These are phyloP conservation scores for Dissostichus mawsoni DNA, from an alignment of 2,113 vertebrate genomes.

Conservation along the genomic window DNA sequence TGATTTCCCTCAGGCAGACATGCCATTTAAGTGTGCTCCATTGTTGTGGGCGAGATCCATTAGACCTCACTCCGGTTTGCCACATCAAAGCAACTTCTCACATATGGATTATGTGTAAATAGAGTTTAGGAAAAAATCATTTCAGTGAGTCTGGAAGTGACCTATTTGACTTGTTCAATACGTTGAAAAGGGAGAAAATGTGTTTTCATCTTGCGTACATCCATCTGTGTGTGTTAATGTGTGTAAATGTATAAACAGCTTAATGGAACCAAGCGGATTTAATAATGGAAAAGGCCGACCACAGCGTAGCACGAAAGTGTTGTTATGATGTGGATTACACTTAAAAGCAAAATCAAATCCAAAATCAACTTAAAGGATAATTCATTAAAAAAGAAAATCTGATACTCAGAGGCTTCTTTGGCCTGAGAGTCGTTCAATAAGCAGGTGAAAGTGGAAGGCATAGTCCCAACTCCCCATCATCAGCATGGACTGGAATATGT, in stretches of 20 bases:
- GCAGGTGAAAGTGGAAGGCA: conserved; percentile 44
- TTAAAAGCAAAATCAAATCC: conserved; percentile 69
- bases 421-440: conserved; percentile 39
- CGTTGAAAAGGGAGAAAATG: conserved; percentile 39
- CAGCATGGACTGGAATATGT: not conserved
- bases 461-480: conserved; percentile 20
- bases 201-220: conserved; percentile 48
- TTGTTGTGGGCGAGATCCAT: conserved; percentile 95
- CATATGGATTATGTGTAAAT: conserved; percentile 92
- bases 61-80: conserved; percentile 89
- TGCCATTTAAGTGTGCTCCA: conserved; percentile 91
- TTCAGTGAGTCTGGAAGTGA: conserved; percentile 63
- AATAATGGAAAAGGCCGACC: conserved; percentile 69
- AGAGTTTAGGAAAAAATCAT: conserved; percentile 84
- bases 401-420: conserved; percentile 44
- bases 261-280: conserved; percentile 79
- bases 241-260: conserved; percentile 67
- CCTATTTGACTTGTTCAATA: conserved; percentile 40
- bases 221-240: conserved; percentile 4
- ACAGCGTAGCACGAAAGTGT: conserved; percentile 56
- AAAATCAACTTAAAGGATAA: conserved; percentile 72
- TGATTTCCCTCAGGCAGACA: conserved; percentile 90
- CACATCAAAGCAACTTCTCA: conserved; percentile 94
- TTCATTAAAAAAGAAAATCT: conserved; percentile 41
- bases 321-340: conserved; percentile 74